Evolutionary conservation across 2,888 invertebrate species (phyloP).

Genomic region (Drosophila kokeensis): DNA sequence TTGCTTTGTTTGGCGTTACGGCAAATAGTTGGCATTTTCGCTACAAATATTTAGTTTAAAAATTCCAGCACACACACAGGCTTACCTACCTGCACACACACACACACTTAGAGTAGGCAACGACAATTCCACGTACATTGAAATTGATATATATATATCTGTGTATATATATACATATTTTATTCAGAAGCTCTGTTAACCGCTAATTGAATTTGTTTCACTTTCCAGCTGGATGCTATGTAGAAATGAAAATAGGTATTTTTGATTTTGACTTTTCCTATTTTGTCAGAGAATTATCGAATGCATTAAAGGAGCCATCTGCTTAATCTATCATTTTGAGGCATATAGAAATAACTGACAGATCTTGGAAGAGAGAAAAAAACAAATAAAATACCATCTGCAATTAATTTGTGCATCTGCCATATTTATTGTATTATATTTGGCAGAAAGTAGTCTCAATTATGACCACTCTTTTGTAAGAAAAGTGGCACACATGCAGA

Average conservation of each 20-base stretch:
- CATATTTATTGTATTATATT: background rate
- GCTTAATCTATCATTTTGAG: background rate
- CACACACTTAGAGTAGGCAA: background rate
- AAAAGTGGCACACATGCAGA: constrained; percentile 1
- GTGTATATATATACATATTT: constrained; percentile 11
- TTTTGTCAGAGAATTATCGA: background rate
- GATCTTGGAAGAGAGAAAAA: background rate
- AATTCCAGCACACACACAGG: constrained; percentile 41
- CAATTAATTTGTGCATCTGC: background rate
- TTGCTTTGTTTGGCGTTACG: constrained; percentile 30
- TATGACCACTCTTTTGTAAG: background rate
- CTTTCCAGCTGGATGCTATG: constrained; percentile 1
- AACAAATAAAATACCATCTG: background rate
- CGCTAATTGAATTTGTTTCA: background rate
- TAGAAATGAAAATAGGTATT: background rate
- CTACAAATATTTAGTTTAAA: constrained; percentile 48
- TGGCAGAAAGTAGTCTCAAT: background rate
- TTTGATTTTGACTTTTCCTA: background rate
- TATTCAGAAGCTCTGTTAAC: background rate
- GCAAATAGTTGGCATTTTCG: constrained; percentile 35
- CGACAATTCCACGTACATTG: background rate
- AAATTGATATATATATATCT: background rate
- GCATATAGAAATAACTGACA: background rate
- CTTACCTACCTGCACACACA: constrained; percentile 15
- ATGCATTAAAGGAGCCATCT: background rate